Evolutionary conservation across 2,797 vertebrate species (phyloP), one percentile per base, ranked within the genome.

Genomic region (Morus bassanus): DNA sequence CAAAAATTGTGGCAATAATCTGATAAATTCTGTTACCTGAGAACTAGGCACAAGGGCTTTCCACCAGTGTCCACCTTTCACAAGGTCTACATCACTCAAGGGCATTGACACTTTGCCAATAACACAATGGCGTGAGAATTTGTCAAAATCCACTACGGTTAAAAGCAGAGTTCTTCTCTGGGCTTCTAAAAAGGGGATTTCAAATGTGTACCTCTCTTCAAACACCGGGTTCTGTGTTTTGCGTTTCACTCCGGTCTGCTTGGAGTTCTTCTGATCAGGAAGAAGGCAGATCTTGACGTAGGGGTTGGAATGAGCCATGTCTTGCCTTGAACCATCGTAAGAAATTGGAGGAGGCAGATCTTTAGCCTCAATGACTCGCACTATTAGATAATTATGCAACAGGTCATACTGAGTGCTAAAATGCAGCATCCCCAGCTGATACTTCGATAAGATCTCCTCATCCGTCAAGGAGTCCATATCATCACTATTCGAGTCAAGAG

Each of bases 21-120:
- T 15, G 46, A 69, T 64, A 45, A 81, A 82, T 90, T 54, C 45
- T 51, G 78, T 98, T 98, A 99, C 99, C 99, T 99, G 99, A 48
- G 99, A 98, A 77, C 99, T 99, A 94, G 99, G 99, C 78, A 99
- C 97, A 93, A 99, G 98, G 7, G 99, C 98, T 96, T 98, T 99
- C 99, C 99, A 99, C 99, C 99, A 99, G 96, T 99, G 99, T n/a
- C 99, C 99, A 3, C 99, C 99, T 94, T 98, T 99, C 77, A 99
- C 99, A 94, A 99, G 98, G 97, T 99, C 99, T 33, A 99, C 99
- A 63, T 99, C 98, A 0, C 97, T 97, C 85, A 99, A 95, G 21
- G 98, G 98, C 97, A 99, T 98, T 6, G 98, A 97, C 89, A 99
- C 98, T 93, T 99, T 99, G 65, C 99, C 99, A 43, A 99, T 98